These are phyloP conservation scores for Nomada hirtipes DNA, from an alignment of 2,888 invertebrate species.

Conservation along the genomic window DNA sequence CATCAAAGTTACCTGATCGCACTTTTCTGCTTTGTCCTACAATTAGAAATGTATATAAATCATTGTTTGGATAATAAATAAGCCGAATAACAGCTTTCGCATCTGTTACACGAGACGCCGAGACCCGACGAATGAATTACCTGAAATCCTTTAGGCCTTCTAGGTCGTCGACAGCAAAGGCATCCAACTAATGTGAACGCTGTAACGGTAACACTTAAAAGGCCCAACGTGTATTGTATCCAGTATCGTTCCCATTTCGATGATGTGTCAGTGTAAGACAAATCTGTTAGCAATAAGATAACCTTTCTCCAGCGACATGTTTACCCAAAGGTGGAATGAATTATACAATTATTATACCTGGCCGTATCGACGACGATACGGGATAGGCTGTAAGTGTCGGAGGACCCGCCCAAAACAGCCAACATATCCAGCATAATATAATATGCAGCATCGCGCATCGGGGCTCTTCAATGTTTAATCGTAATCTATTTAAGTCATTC, in stretches of 20 bases:
- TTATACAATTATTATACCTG: slow-evolving; percentile 60
- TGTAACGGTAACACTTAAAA: slow-evolving; percentile 76
- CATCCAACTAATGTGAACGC: slow-evolving; percentile 80
- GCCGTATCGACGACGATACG: slow-evolving; percentile 68
- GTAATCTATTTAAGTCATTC: slow-evolving; percentile 65
- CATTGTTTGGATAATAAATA: slow-evolving; percentile 56
- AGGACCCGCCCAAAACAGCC: slow-evolving; percentile 80
- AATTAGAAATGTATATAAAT: slow-evolving; percentile 75
- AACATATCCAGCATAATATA: slow-evolving; percentile 76
- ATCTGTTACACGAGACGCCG: slow-evolving; percentile 21
- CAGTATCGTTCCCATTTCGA: slow-evolving; percentile 78
- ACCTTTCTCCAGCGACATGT: slow-evolving; percentile 25
- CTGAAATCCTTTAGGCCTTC: slow-evolving; percentile 82
- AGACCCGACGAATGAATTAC: slow-evolving; percentile 65
- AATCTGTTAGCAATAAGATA: slow-evolving; percentile 50
- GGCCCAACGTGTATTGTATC: slow-evolving; percentile 76
- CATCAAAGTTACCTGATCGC: slow-evolving; percentile 76
- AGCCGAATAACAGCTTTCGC: slow-evolving; percentile 29
- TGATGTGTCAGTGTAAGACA: slow-evolving; percentile 49
- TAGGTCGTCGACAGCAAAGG: slow-evolving; percentile 80
- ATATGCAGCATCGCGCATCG: slow-evolving; percentile 76
- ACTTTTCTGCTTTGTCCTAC: slow-evolving; percentile 79
- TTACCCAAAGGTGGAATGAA: slow-evolving; percentile 6
- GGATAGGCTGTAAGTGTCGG: slow-evolving; percentile 78
- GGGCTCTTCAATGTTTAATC: slow-evolving; percentile 33